Percentiles rank a stretch among this genome's conserved stretches.
Conservation (phyloP, 2,797 vertebrate genomes). For the Siniperca obscura region DNA sequence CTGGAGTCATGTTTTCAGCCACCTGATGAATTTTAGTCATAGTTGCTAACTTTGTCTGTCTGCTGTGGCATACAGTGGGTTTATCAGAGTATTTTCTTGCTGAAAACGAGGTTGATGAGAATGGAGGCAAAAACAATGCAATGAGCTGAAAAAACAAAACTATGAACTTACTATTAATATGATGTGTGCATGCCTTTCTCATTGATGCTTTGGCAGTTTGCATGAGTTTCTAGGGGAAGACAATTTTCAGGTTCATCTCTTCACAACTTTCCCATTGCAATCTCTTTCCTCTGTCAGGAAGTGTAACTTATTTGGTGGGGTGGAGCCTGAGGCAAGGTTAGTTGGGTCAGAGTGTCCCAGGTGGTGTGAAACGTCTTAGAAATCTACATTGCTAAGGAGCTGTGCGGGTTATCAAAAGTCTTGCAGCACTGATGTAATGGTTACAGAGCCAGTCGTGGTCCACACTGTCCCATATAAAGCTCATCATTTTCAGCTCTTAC, state of each 20-base stretch:
- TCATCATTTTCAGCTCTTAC: background rate
- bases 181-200: no score
- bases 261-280: background rate
- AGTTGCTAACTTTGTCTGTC: background rate
- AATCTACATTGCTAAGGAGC: constrained; percentile 62
- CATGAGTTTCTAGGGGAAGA: background rate
- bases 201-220: background rate
- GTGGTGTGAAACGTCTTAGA: constrained; percentile 44
- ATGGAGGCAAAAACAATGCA: background rate
- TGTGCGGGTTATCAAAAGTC: constrained; percentile 24
- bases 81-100: background rate
- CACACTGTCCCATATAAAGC: constrained; percentile 20
- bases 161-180: background rate
- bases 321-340: constrained; percentile 4
- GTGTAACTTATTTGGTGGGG: constrained; percentile 12
- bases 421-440: constrained; percentile 74
- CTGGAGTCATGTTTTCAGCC: background rate
- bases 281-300: background rate
- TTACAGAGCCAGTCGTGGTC: constrained; percentile 52
- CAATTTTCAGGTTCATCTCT: background rate
- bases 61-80: background rate
- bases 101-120: no score
- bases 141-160: background rate
- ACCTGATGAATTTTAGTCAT: background rate
- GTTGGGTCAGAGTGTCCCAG: constrained; percentile 55